These are phyloP conservation scores for Meloidogyne floridensis DNA, from an alignment of 1,140 invertebrate genomes.

Conservation along the genomic window DNA sequence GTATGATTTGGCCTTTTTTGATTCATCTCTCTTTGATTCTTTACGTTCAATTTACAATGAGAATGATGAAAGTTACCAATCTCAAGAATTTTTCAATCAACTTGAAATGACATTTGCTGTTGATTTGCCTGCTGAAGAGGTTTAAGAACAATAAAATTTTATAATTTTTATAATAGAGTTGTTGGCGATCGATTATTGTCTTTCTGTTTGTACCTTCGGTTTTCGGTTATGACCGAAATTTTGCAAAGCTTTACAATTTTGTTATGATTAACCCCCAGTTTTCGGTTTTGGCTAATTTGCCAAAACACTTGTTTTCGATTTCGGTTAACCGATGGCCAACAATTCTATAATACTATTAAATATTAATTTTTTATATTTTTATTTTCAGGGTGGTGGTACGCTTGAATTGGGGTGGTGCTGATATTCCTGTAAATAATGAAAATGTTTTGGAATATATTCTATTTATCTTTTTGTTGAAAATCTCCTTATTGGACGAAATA, in stretches of 20 bases:
- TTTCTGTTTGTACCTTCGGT: not conserved
- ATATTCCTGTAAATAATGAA: slow-evolving; percentile 83
- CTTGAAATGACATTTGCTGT: slow-evolving; percentile 88
- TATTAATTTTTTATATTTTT: not conserved
- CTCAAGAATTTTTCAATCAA: slow-evolving; percentile 68
- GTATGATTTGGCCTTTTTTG: slow-evolving; percentile 96
- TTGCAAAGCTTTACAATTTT: no score
- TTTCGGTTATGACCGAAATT: no score
- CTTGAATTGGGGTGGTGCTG: slow-evolving; percentile 87
- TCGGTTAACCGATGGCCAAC: no score
- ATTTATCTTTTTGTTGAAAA: slow-evolving; percentile 87
- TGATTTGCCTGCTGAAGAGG: slow-evolving; percentile 71
- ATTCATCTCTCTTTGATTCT: slow-evolving; percentile 94
- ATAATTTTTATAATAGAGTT: not conserved
- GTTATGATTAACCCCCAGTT: no score
- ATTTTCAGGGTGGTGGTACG: slow-evolving; percentile 74
- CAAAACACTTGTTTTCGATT: no score
- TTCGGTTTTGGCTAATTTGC: no score
- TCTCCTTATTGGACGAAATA: slow-evolving; percentile 89
- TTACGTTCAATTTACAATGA: slow-evolving; percentile 84
- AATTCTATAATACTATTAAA: no score
- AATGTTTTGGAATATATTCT: slow-evolving; percentile 96
- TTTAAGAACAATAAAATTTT: slow-evolving; percentile 5
- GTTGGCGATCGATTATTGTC: no score
- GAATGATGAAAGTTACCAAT: slow-evolving; percentile 76